A percentile compares a stretch with the other conserved stretches of the same genome.
phyloP scores from a whole-genome alignment of 2,113 vertebrate species.

The Lanius ludovicianus region DNA sequence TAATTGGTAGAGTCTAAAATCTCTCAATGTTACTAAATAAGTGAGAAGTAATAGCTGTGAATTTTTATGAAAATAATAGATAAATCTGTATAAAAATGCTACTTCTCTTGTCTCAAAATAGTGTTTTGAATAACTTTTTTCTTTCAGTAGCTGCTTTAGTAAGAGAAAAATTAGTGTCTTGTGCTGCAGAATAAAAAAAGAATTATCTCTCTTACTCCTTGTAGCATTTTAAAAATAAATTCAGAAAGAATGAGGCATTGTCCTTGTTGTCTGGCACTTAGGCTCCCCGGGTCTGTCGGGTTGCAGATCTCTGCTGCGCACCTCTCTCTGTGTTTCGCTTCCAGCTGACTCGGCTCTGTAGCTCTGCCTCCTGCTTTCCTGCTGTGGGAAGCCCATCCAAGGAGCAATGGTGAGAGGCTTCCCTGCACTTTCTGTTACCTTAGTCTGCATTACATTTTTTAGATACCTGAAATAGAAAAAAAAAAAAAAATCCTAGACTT shows the following conservation, averaged over 20 bases:
- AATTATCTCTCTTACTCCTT: accelerated
- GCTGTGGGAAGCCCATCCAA: accelerated
- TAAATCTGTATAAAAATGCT: background rate
- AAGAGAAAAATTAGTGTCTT: background rate
- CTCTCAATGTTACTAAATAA: background rate
- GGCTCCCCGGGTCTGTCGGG: background rate
- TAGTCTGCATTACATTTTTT: background rate
- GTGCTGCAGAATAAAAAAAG: background rate
- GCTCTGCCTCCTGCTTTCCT: background rate
- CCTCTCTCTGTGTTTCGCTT: background rate
- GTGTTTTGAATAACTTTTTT: background rate
- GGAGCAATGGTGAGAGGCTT: background rate
- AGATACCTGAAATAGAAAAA: background rate
- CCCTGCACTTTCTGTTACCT: background rate
- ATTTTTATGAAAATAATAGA: background rate
- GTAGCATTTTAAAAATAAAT: background rate
- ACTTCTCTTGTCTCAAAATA: background rate
- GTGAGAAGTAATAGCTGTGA: background rate
- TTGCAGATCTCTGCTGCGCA: background rate
- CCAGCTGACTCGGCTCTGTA: background rate
- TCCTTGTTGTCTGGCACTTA: background rate
- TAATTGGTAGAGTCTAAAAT: background rate
- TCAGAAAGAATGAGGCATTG: background rate
- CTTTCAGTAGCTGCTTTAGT: background rate
- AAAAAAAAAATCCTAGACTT: background rate